Evolutionary conservation across 1,140 invertebrate genomes (phyloP), one percentile per base, ranked within the genome.

Genomic region (Eulimnadia texana): DNA sequence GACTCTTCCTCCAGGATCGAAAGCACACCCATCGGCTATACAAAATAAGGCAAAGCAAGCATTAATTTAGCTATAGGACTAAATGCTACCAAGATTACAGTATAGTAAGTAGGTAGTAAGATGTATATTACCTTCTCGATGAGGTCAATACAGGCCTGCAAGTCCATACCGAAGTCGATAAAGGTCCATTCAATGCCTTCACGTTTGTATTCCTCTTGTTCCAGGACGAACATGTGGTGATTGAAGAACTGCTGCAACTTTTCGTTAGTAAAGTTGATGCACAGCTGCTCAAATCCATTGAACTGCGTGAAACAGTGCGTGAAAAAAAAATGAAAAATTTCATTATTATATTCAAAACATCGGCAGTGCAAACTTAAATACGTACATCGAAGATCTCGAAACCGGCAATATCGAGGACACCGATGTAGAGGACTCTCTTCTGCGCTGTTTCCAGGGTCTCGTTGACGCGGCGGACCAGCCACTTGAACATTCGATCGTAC

Each of bases 321-420:
- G 20, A 11, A 9, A 52, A 24, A 19, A 2, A n/a, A 19, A 24
- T 13, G 25, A 24, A 24, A 2, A 52, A 22, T 11, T 11, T 3
- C 51, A 52, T 24, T 3, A 0, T 24, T 23, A 52, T 23, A 52
- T 19, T 3, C 22, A 3, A 52, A 47, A 11, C 11, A n/a, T 11
- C 11, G n/a, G n/a, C 11, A 47, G 11, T n/a, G n/a, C n/a, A n/a
- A n/a, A n/a, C n/a, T n/a, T n/a, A n/a, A n/a, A n/a, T n/a, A 90
- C 90, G 93, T 82, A 95, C 93, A 80, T 98, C 95, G 83, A 99
- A 98, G 80, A 98, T 98, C 81, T 99, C 96, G 78, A 99, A 99
- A 82, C 95, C 95, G 78, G 95, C 95, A 82, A 99, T 99, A 91
- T 99, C 96, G 82, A 99, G 84, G 79, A 99, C 95, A 91, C 96